Conservation (phyloP, 2,797 vertebrate species). For the Manis javanica region DNA sequence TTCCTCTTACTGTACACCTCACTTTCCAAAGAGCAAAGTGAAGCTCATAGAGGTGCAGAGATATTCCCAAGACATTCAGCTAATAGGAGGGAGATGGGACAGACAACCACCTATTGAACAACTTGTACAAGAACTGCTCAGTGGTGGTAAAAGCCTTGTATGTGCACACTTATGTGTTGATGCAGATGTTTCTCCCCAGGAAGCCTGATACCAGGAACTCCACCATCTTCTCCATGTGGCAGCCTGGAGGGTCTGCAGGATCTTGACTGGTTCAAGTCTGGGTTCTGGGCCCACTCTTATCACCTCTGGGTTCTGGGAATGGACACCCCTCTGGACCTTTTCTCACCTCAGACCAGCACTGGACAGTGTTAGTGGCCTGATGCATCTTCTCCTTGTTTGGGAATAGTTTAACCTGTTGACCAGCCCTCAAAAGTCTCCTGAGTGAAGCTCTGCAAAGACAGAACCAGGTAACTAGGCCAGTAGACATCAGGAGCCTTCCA, state of each 20-base stretch:
- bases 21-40: not conserved
- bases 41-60: not conserved
- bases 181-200: conserved; percentile 94
- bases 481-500: not conserved
- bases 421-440: not conserved
- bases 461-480: fast-evolving
- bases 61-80: not conserved
- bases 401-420: not conserved
- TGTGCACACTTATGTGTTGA: conserved; percentile 93
- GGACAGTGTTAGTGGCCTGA: not conserved
- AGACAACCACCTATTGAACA: conserved; percentile 91
- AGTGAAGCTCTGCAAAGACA: not conserved
- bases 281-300: not conserved
- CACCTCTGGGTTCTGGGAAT: not conserved
- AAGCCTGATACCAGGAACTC: conserved; percentile 91
- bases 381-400: not conserved
- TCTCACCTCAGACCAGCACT: not conserved
- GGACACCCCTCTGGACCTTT: not conserved
- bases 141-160: conserved; percentile 94
- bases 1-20: not conserved
- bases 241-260: no score
- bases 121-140: conserved; percentile 94
- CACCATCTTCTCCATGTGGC: not conserved
- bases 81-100: not conserved
- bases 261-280: not conserved